Conservation (phyloP, 1,140 invertebrate species). For the Triops longicaudatus region DNA sequence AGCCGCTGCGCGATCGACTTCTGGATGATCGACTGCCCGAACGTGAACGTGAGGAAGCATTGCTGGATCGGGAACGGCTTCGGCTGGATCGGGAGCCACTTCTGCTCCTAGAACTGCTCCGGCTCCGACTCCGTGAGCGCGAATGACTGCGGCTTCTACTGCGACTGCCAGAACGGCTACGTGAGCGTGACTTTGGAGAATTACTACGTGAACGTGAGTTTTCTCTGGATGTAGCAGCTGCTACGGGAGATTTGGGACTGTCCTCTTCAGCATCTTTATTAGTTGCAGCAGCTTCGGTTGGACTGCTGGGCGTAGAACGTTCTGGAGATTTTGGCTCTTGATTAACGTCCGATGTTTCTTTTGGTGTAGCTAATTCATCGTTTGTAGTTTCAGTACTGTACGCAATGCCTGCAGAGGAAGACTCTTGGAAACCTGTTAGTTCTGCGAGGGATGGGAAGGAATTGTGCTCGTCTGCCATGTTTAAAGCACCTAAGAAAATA, state of each 20-base stretch:
- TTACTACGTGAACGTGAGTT: conserved; percentile 22
- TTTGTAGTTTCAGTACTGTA: background rate
- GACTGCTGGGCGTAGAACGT: background rate
- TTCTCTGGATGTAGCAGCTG: background rate
- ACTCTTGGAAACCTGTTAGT: background rate
- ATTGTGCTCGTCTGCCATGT: background rate
- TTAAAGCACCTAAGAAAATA: background rate
- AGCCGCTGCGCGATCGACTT: conserved; percentile 15
- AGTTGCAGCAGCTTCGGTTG: background rate
- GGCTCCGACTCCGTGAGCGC: conserved; percentile 24
- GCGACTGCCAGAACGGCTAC: conserved; percentile 17
- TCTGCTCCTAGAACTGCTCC: conserved; percentile 10
- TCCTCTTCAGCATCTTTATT: background rate
- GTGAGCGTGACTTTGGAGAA: conserved; percentile 23
- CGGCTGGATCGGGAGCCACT: conserved; percentile 20
- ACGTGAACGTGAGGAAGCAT: conserved; percentile 18
- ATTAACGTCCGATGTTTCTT: background rate
- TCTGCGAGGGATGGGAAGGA: background rate
- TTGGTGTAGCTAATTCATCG: background rate
- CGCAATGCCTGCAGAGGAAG: background rate
- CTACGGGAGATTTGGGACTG: background rate
- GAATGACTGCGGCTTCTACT: conserved; percentile 18
- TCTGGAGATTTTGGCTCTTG: background rate
- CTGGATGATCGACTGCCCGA: conserved; percentile 9
- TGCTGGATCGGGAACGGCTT: conserved; percentile 21